Evolutionary conservation across 2,113 vertebrate genomes (phyloP), one percentile per base, ranked within the genome.

Genomic region (Danio rerio): DNA sequence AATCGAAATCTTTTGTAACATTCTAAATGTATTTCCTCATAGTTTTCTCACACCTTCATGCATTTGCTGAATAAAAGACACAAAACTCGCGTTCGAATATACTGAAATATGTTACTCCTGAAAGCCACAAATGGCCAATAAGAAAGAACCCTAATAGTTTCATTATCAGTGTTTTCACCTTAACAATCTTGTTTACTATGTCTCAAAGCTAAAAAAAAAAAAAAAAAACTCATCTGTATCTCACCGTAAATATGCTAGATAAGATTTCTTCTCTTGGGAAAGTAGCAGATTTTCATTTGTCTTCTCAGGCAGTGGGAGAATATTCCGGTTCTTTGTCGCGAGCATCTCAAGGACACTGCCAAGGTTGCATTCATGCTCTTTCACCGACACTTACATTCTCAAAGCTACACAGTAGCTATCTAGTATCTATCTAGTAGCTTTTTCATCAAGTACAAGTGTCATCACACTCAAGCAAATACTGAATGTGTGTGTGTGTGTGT

Each of bases 341-440:
- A 50, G 13, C n/a, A 31, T 52, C 50, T 63, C 50, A 81, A 82
- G 70, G 80, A 75, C 61, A 45, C 15, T 6, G 59, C n/a, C 58
- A 81, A 65, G 70, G 59, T 47, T 75, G 55, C 55, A 47, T 75
- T 59, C 55, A 43, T 40, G 59, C 18, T 20, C 42, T 59, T 75
- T 45, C 73, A 47, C 16, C 45, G 55, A 45, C 72, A 75, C 55
- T 55, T 20, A 81, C 63, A 80, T 20, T 42, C 68, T 53, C 55
- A 18, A 16, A 47, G 49, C 59, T 59, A 31, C 49, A 73, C 56
- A 43, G 49, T 74, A n/a, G n/a, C n/a, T n/a, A n/a, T n/a, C n/a
- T n/a, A n/a, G n/a, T n/a, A n/a, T n/a, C n/a, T n/a, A 52, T 66
- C 70, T 66, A 61, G 53, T 75, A 66, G 11, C 70, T 21, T 53